A percentile compares a stretch with the other conserved stretches of the same genome.
phyloP scores from a whole-genome alignment of 2,113 vertebrate genomes.

The Perca fluviatilis region DNA sequence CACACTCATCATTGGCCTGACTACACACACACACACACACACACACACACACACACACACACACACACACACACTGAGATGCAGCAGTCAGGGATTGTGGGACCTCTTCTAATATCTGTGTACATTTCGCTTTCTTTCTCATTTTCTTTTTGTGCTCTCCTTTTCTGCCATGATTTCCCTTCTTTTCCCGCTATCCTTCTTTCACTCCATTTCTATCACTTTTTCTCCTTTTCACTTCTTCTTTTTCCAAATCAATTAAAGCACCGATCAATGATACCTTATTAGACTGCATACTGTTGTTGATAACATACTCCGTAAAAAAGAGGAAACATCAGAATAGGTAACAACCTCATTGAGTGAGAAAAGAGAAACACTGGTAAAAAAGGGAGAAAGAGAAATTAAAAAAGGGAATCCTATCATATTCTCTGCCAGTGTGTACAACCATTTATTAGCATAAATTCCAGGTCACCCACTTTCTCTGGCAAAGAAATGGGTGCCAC shows the following conservation, averaged over 20 bases:
- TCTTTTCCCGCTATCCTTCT: neutral
- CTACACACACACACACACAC: slow-evolving; percentile 26
- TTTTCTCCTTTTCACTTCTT: slow-evolving; percentile 22
- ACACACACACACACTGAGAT: slow-evolving; percentile 7
- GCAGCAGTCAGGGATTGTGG: slow-evolving; percentile 41
- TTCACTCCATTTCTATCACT: neutral
- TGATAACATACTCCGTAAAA: slow-evolving; percentile 16
- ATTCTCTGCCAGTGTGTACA: slow-evolving; percentile 72
- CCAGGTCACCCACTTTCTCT: slow-evolving; percentile 84
- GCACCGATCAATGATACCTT: slow-evolving; percentile 37
- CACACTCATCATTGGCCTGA: slow-evolving; percentile 66
- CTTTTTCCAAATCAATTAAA: slow-evolving; percentile 15
- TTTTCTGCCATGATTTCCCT: neutral
- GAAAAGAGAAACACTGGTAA: neutral
- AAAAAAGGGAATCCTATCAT: slow-evolving; percentile 75
- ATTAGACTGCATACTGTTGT: slow-evolving; percentile 30
- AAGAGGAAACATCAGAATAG: slow-evolving; percentile 12
- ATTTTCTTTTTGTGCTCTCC: neutral
- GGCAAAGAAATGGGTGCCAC: slow-evolving; percentile 72
- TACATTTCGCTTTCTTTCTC: neutral
- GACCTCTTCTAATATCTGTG: slow-evolving; percentile 24
- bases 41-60: slow-evolving; percentile 35
- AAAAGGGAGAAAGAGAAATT: slow-evolving; percentile 44
- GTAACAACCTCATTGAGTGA: slow-evolving; percentile 19
- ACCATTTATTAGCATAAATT: slow-evolving; percentile 81